Evolutionary conservation across 2,113 vertebrate species (phyloP).

Genomic region (Nettapus auritus): DNA sequence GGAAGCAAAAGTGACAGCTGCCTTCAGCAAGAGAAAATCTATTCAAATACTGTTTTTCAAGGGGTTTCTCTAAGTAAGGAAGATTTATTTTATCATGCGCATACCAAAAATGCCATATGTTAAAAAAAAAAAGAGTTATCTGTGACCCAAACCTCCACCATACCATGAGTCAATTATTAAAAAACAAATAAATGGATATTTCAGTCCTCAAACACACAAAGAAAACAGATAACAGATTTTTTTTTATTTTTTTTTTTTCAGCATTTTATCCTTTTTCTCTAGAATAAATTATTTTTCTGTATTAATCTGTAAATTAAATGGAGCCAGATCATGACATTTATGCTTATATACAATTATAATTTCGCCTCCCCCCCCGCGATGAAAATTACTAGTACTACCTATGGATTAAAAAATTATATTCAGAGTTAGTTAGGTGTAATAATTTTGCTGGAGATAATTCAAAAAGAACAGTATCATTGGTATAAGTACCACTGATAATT

Average conservation of each 20-base stretch:
- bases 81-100: constrained; percentile 66
- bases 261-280: constrained; percentile 2
- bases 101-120: constrained; percentile 69
- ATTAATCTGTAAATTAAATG: neutral
- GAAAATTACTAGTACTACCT: neutral
- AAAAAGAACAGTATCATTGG: neutral
- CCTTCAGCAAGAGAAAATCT: constrained; percentile 55
- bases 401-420: neutral
- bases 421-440: neutral
- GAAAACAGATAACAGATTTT: neutral
- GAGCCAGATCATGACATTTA: neutral
- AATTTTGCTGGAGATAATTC: neutral
- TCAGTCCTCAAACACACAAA: neutral
- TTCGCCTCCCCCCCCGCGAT: neutral
- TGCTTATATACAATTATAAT: neutral
- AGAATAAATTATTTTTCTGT: neutral
- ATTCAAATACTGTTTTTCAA: constrained; percentile 62
- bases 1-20: constrained; percentile 64
- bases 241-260: neutral
- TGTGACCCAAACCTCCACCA: constrained; percentile 11
- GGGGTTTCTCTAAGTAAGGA: constrained; percentile 41
- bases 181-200: constrained; percentile 67
- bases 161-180: constrained; percentile 31
- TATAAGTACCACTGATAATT: fast-evolving
- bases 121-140: constrained; percentile 63